These are phyloP conservation scores for Fragum whitleyi DNA, from an alignment of 2,888 invertebrate genomes.

Conservation along the genomic window DNA sequence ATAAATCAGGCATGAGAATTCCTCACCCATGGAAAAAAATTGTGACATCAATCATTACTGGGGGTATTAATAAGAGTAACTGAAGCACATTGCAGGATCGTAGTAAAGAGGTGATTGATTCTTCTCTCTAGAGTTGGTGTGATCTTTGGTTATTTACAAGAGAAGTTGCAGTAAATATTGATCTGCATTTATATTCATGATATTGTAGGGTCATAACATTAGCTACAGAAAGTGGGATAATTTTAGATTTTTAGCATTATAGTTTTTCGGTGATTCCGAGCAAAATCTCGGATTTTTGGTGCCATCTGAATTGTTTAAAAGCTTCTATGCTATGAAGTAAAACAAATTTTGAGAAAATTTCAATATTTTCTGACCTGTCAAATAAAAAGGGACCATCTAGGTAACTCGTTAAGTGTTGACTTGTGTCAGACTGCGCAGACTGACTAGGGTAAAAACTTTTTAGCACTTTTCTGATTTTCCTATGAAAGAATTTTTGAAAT, in stretches of 20 bases:
- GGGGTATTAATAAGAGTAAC: neutral
- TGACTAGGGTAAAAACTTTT: no score
- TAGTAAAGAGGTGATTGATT: neutral
- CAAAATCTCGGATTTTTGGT: no score
- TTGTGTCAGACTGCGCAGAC: no score
- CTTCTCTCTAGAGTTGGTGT: neutral
- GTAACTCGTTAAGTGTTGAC: no score
- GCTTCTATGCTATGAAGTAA: no score
- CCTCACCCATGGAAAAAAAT: no score
- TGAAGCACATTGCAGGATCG: neutral
- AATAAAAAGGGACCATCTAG: neutral
- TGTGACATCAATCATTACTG: neutral
- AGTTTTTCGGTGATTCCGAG: neutral
- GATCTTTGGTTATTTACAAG: neutral
- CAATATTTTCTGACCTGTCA: neutral
- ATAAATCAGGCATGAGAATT: no score
- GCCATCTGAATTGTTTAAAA: no score
- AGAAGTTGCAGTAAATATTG: neutral
- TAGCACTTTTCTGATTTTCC: no score
- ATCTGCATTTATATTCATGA: neutral
- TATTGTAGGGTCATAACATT: neutral
- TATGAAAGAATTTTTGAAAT: no score
- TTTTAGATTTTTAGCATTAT: neutral
- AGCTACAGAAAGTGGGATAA: neutral
- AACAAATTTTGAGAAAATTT: no score